Evolutionary conservation across 2,113 vertebrate genomes (phyloP).

Genomic region (Boleophthalmus pectinirostris): DNA sequence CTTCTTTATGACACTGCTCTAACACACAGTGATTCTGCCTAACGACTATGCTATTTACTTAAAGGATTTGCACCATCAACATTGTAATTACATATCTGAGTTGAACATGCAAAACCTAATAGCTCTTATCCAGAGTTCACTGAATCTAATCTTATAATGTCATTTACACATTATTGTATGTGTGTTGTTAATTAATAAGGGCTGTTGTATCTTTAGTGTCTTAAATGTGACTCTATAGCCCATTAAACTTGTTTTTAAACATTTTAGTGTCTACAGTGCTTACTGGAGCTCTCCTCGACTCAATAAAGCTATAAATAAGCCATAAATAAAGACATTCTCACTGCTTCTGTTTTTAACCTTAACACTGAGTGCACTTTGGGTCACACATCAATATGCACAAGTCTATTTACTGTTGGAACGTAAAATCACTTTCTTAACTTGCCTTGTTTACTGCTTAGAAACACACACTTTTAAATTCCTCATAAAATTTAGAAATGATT

Average conservation of each 20-base stretch:
- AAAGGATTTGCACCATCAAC: not conserved
- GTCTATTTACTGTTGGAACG: not conserved
- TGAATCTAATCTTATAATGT: not conserved
- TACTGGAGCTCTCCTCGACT: not conserved
- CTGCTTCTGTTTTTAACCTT: slow-evolving; percentile 5
- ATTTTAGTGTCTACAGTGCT: slow-evolving; percentile 3
- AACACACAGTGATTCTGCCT: not conserved
- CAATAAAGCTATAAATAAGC: slow-evolving; percentile 3
- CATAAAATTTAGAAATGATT: not conserved
- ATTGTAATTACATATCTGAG: slow-evolving; percentile 8
- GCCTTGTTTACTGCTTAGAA: not conserved
- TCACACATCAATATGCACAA: not conserved
- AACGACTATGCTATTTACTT: not conserved
- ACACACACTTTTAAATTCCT: not conserved
- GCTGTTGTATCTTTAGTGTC: not conserved
- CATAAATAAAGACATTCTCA: slow-evolving; percentile 4
- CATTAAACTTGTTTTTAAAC: slow-evolving; percentile 6
- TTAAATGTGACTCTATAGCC: not conserved
- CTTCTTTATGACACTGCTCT: slow-evolving; percentile 1
- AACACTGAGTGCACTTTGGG: not conserved
- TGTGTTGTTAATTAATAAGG: not conserved
- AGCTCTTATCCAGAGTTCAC: not conserved
- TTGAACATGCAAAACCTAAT: slow-evolving; percentile 8
- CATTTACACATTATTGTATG: not conserved
- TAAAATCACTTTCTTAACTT: not conserved